A percentile compares a stretch with the other conserved stretches of the same genome.
These are phyloP conservation scores for Linnaemya tessellans DNA, from an alignment of 2,888 invertebrate species.

Conservation along the genomic window DNA sequence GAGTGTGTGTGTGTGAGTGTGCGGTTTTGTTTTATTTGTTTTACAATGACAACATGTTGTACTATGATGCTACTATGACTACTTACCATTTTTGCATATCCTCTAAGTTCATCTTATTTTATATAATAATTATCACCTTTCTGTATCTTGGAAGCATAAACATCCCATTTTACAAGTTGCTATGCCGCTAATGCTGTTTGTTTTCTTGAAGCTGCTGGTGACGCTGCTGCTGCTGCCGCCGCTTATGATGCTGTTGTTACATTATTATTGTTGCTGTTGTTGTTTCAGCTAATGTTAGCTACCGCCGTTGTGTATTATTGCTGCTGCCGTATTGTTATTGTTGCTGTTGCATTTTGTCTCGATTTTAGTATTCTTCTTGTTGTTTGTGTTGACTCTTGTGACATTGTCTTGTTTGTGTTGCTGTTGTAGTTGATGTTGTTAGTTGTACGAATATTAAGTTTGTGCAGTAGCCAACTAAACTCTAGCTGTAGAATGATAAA, in stretches of 20 bases:
- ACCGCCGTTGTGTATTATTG: conserved; percentile 32
- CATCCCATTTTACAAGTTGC: conserved; percentile 70
- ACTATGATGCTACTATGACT: conserved; percentile 50
- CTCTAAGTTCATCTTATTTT: conserved; percentile 77
- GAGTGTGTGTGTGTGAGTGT: background rate
- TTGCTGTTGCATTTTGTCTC: conserved; percentile 47
- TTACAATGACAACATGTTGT: conserved; percentile 58
- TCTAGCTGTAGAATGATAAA: conserved; percentile 70
- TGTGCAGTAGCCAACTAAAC: conserved; percentile 67
- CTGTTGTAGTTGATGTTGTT: conserved; percentile 50
- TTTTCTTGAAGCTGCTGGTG: conserved; percentile 54
- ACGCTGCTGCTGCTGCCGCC: conserved; percentile 23
- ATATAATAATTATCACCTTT: conserved; percentile 82
- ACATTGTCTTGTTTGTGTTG: conserved; percentile 73
- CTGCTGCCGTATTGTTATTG: conserved; percentile 16
- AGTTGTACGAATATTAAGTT: conserved; percentile 53
- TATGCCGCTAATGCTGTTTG: conserved; percentile 69
- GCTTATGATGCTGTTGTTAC: conserved; percentile 26
- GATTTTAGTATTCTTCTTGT: conserved; percentile 56
- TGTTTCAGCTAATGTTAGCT: conserved; percentile 50
- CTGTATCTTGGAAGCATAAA: conserved; percentile 74
- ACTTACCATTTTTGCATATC: conserved; percentile 71
- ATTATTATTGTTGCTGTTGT: conserved; percentile 21
- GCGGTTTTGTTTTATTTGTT: conserved; percentile 46
- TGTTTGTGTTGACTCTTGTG: conserved; percentile 73